A percentile compares a stretch with the other conserved stretches of the same genome.
These are phyloP conservation scores for Oscheius sp. DNA, from an alignment of 2,888 invertebrate genomes.

Conservation along the genomic window DNA sequence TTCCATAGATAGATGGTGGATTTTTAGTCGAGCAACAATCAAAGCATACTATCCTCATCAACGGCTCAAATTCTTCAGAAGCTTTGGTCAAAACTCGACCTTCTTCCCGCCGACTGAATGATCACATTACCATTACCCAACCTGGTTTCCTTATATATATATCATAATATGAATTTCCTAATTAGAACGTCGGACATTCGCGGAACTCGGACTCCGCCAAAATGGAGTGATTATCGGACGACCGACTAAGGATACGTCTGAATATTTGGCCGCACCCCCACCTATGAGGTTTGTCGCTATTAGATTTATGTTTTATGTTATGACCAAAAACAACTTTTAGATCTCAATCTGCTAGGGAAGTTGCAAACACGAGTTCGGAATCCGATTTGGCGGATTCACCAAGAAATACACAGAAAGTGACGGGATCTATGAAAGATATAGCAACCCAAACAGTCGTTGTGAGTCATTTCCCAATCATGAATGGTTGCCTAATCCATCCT, in stretches of 20 bases:
- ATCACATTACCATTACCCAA: constrained; percentile 26
- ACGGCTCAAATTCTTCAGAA: too few species aligned
- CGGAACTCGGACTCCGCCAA: constrained; percentile 42
- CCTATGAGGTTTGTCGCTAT: constrained; percentile 36
- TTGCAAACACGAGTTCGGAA: constrained; percentile 17
- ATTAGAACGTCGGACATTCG: constrained; percentile 46
- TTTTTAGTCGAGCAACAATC: constrained; percentile 33
- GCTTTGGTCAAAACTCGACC: constrained; percentile 28
- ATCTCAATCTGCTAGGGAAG: constrained; percentile 47
- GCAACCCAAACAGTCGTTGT: constrained; percentile 43
- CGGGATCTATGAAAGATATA: constrained; percentile 34
- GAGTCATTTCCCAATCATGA: constrained; percentile 22
- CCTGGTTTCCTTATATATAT: neutral
- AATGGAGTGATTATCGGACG: constrained; percentile 47
- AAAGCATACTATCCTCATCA: too few species aligned
- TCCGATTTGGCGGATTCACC: constrained; percentile 4
- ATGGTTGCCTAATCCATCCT: constrained; percentile 16
- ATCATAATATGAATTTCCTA: constrained; percentile 5
- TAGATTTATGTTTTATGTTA: neutral
- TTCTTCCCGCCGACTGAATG: constrained; percentile 33
- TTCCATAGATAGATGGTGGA: neutral
- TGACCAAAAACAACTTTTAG: too few species aligned
- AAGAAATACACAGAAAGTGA: neutral
- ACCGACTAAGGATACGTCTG: constrained; percentile 34
- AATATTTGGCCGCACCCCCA: constrained; percentile 29